A percentile compares a stretch with the other conserved stretches of the same genome.
phyloP scores from a whole-genome alignment of 53 echinoderm and acorn worm species.

The Zoroaster sp. region DNA sequence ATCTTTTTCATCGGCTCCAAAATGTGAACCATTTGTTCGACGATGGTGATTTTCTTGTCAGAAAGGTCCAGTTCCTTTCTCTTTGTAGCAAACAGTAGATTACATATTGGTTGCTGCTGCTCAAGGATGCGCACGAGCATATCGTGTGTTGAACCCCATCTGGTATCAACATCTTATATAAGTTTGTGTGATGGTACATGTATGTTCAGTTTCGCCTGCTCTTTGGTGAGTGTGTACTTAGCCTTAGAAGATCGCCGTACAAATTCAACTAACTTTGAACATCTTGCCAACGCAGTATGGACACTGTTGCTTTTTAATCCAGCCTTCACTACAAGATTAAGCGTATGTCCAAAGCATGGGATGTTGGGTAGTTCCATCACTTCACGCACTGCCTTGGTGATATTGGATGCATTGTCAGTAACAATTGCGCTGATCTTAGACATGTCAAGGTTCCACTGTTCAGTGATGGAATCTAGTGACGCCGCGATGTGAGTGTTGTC shows the following conservation, averaged over 20 bases:
- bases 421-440: slow-evolving; percentile 28
- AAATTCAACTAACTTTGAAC: slow-evolving; percentile 31
- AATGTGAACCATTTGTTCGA: not conserved
- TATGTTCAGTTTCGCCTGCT: slow-evolving; percentile 33
- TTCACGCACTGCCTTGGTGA: slow-evolving; percentile 12
- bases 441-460: slow-evolving; percentile 19
- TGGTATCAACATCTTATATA: not conserved
- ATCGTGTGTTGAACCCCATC: slow-evolving; percentile 13
- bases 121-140: not conserved
- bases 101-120: slow-evolving; percentile 36
- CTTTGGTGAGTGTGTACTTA: slow-evolving; percentile 18
- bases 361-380: not conserved
- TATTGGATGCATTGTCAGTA: slow-evolving; percentile 56
- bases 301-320: not conserved
- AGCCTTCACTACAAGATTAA: slow-evolving; percentile 44
- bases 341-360: slow-evolving; percentile 46
- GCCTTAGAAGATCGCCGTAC: slow-evolving; percentile 19
- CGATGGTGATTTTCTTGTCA: not conserved
- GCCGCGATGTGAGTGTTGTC: not conserved
- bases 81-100: not conserved
- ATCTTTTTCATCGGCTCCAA: not conserved
- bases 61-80: not conserved
- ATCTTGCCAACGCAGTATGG: not conserved
- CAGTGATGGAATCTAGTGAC: not conserved
- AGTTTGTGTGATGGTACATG: slow-evolving; percentile 14